Evolutionary conservation across 2,888 invertebrate species (phyloP).

Genomic region (Eremobia ochroleuca): DNA sequence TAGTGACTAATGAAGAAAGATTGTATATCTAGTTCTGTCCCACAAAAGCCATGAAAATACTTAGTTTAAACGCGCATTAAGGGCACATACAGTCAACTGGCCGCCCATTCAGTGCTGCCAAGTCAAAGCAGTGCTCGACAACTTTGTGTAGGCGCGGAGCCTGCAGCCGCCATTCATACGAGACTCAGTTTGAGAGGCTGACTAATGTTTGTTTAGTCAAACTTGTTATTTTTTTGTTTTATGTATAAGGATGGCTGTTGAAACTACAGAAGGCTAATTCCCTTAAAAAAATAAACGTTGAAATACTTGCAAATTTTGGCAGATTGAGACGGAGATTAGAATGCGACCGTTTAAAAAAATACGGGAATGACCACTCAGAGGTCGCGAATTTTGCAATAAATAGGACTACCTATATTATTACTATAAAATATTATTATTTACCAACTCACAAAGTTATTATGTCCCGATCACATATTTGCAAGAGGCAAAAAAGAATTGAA

Average conservation of each 20-base stretch:
- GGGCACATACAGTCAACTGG: neutral
- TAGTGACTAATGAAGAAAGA: no score
- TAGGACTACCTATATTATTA: no score
- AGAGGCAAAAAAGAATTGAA: no score
- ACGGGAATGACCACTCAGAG: neutral
- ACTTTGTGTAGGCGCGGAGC: constrained; percentile 4
- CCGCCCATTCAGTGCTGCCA: constrained; percentile 1
- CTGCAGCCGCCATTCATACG: neutral
- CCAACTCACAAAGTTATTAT: no score
- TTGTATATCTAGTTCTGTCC: no score
- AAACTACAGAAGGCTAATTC: neutral
- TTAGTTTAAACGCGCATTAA: constrained; percentile 12
- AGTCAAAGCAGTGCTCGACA: constrained; percentile 8
- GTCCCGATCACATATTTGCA: no score
- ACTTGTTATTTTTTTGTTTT: neutral
- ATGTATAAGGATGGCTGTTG: neutral
- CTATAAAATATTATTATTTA: no score
- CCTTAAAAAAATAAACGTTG: no score
- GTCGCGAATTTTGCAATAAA: neutral
- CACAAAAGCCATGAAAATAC: neutral
- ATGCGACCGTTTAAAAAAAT: no score
- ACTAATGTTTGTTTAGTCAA: constrained; percentile 3
- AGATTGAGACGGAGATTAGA: no score
- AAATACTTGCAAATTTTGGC: no score
- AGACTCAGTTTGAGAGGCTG: neutral